Base-by-base conservation (phyloP, 2,113 vertebrate species). In the Pollimyrus isidori region DNA sequence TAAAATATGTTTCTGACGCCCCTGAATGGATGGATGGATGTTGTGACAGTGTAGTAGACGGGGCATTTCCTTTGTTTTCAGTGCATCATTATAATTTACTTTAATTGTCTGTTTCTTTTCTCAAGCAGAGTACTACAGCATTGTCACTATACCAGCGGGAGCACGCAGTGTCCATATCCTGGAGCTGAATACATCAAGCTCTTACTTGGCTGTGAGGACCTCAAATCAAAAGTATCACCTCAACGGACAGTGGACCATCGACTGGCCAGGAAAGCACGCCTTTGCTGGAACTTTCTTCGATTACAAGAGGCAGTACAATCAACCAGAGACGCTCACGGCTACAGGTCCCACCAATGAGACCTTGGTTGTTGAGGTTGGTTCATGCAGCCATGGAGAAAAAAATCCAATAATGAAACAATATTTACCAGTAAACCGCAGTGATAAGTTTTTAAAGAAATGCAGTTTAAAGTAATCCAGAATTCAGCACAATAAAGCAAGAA, bases 281-380 rank as follows among this genome's bases (percentile, higher is more conserved):
- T 97, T 98, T 39, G 95, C 97, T 7, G 97, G 97, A 42, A 91
- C 97, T 9, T 88, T 95, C 39, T 98, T 98, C 85, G 92, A 97
- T 80, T 98, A 98, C 91, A 96, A 94, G 92, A 96, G 97, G 90
- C 95, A 96, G 0, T 95, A 95, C 91, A 96, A 96, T 89, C 94
- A 95, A 88, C 96, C 96, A 0, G 97, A 98, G 93, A 97, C 93
- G 91, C 93, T 98, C 89, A 92, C 93, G 23, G 94, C 97, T 21
- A 45, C 91, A 1, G 97, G 97, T 4, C 97, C 97, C 6, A 98
- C 95, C 88, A 98, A 98, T 65, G 96, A 98, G 90, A 97, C 96
- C 0, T 92, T 98, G 53, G 88, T 97, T 1, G 93, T 98, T 84
- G 97, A 98, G 95, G 97, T 97, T 94, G 76, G 87, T 42, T 35